Conservation (phyloP, 2,797 vertebrate species). For the Danio tinwini region DNA sequence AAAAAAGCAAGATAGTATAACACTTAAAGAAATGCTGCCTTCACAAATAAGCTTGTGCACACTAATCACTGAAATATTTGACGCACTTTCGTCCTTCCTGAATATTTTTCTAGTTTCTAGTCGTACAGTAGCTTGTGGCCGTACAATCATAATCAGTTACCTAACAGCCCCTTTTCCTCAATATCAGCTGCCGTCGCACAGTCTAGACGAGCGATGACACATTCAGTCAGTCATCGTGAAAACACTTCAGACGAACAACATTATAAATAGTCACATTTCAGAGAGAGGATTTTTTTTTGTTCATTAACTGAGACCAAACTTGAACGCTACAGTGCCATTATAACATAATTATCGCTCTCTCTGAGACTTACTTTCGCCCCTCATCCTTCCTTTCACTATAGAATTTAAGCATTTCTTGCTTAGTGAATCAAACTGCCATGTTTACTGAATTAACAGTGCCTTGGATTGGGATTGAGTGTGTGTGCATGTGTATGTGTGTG, state of each 20-base stretch:
- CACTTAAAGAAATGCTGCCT: background rate
- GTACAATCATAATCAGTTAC: slow-evolving; percentile 31
- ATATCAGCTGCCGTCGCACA: slow-evolving; percentile 25
- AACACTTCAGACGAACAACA: slow-evolving; percentile 15
- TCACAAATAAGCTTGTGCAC: background rate
- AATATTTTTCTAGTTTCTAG: slow-evolving; percentile 38
- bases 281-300: background rate
- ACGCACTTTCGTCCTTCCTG: slow-evolving; percentile 24
- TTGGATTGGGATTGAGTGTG: slow-evolving; percentile 71
- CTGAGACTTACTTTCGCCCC: background rate
- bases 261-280: slow-evolving; percentile 4
- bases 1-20: background rate
- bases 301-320: background rate
- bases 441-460: slow-evolving; percentile 84
- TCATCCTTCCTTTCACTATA: slow-evolving; percentile 50
- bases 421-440: slow-evolving; percentile 73
- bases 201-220: slow-evolving; percentile 31
- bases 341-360: background rate
- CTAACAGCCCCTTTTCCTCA: slow-evolving; percentile 21
- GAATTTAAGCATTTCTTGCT: slow-evolving; percentile 63
- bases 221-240: slow-evolving; percentile 24
- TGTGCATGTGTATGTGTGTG: slow-evolving; percentile 22
- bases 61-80: background rate
- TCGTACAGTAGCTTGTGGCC: slow-evolving; percentile 26
- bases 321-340: slow-evolving; percentile 25